Base-by-base conservation (phyloP, 2,797 vertebrate species). In the Cossypha dichroa region DNA sequence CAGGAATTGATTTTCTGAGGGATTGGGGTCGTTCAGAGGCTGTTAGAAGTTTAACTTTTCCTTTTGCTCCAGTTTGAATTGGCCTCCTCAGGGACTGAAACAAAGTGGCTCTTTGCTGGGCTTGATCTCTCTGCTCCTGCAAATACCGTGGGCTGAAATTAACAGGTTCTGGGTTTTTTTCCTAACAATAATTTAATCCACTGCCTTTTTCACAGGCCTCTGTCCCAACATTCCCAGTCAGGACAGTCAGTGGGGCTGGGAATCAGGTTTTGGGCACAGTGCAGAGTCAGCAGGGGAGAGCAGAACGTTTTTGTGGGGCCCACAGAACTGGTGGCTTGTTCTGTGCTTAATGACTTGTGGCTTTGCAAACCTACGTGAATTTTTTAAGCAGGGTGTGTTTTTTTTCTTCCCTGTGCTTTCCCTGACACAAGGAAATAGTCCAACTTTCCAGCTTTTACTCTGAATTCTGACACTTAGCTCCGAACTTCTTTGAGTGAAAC, bases 391-490 rank as follows among this genome's bases (percentile, higher is more conserved):
- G 75, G 46, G 81, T 15, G 59, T 59, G 9, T 45, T 60, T 85
- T 81, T 68, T 80, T 34, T 68, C 67, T 79, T 66, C 77, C 67
- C 55, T 1, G 2, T 48, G 72, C 90, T 86, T 93, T 85, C 81
- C 51, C 74, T 83, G 81, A 93, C 76, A 34, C 33, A 15, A 96
- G 91, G 96, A 96, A 85, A 46, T 62, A 78, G 79, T 95, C 93
- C 94, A 93, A 66, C 87, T 96, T 95, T 93, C 86, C 80, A 93
- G 79, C 82, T 85, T 90, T 80, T 58, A 6, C 90, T 93, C 54
- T 83, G 91, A 85, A 91, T 96, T 91, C 89, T 92, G 94, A 93
- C 93, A 56, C 95, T 91, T 83, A 52, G 89, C 49, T 96, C 79
- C 79, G 11, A 78, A 88, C 69, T 85, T 78, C 91, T 95, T 85